Conservation (phyloP, 2,888 invertebrate genomes). For the Dastarcus helophoroides region DNA sequence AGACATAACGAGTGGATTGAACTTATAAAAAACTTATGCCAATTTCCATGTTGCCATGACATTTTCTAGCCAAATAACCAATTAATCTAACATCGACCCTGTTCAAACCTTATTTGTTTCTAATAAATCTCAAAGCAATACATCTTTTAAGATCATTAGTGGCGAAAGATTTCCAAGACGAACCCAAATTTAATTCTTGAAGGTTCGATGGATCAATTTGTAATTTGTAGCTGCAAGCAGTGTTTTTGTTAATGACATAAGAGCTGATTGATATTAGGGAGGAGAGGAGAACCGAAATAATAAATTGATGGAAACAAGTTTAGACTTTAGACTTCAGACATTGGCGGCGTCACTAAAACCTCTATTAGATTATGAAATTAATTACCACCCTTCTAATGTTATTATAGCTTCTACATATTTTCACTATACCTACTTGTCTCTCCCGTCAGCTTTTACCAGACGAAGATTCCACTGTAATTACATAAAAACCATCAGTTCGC, state of each 20-base stretch:
- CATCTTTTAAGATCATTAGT: too few relatives aligned
- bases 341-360: constrained; percentile 10
- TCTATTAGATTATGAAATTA: constrained; percentile 24
- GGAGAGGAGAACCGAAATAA: constrained; percentile 31
- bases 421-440: constrained; percentile 7
- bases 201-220: constrained; percentile 23
- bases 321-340: constrained; percentile 14
- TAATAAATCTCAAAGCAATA: too few relatives aligned
- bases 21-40: too few relatives aligned
- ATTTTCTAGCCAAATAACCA: too few relatives aligned
- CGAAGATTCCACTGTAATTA: constrained; percentile 11
- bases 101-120: too few relatives aligned
- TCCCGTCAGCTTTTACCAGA: constrained; percentile 1
- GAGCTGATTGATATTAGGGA: constrained; percentile 33
- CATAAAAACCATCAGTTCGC: too few relatives aligned
- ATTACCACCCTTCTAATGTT: constrained; percentile 24
- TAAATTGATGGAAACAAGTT: constrained; percentile 29
- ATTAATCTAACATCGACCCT: too few relatives aligned
- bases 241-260: constrained; percentile 35
- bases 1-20: too few relatives aligned
- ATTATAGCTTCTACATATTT: constrained; percentile 19
- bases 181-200: constrained; percentile 21
- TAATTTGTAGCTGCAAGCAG: constrained; percentile 28
- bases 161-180: constrained; percentile 3
- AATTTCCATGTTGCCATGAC: too few relatives aligned